Evolutionary conservation across 2,797 vertebrate species (phyloP).

Genomic region (Pseudochromis fuscus): DNA sequence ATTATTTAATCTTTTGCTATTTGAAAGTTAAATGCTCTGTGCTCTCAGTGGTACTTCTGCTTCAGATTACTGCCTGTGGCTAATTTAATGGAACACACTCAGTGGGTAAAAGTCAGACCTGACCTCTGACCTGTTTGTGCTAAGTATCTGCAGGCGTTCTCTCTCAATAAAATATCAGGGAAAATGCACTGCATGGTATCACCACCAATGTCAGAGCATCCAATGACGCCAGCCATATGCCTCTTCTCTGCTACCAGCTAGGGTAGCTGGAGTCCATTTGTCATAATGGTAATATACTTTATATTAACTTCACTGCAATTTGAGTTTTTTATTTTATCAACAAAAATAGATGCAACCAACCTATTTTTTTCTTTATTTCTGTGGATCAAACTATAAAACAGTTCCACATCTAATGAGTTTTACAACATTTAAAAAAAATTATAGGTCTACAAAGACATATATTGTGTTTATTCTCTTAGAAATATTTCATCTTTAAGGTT

Average conservation of each 20-base stretch:
- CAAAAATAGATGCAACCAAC: neutral
- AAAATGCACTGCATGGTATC: conserved; percentile 68
- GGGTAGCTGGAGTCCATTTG: conserved; percentile 28
- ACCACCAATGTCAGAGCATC: conserved; percentile 46
- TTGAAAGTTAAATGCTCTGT: conserved; percentile 85
- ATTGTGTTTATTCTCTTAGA: conserved; percentile 15
- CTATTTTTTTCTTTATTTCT: neutral
- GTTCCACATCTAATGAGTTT: neutral
- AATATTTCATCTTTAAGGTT: conserved; percentile 30
- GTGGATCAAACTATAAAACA: neutral
- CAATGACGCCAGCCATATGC: conserved; percentile 45
- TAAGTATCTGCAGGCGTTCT: conserved; percentile 90
- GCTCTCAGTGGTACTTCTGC: conserved; percentile 84
- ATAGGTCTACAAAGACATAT: neutral
- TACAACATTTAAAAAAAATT: neutral
- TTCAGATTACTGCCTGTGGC: conserved; percentile 91
- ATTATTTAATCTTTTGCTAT: conserved; percentile 83
- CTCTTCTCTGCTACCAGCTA: conserved; percentile 30
- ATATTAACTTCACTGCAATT: neutral
- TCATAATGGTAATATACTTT: conserved; percentile 8
- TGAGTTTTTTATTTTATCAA: neutral
- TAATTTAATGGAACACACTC: conserved; percentile 85
- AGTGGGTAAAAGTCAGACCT: conserved; percentile 86
- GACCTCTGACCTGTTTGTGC: conserved; percentile 91
- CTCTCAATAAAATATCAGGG: conserved; percentile 90